Conservation (phyloP, 23 tunicate species). For the Botrylloides violaceus region DNA sequence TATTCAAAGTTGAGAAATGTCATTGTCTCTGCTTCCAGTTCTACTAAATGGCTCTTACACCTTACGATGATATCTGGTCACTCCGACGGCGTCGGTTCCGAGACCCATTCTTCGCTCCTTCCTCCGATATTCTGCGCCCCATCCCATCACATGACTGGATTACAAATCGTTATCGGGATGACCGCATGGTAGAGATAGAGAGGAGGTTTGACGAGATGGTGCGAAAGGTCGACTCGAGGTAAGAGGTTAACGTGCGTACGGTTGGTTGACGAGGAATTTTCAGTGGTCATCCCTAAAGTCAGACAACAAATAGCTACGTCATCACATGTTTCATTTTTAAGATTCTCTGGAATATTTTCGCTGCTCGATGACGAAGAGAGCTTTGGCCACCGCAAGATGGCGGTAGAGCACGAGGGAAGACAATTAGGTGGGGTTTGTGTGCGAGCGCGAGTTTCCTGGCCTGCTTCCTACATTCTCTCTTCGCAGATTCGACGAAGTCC, state of each 20-base stretch:
- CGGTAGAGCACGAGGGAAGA: conserved; percentile 44
- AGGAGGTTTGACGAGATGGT: conserved; percentile 47
- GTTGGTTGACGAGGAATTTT: too few species aligned
- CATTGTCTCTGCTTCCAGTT: too few species aligned
- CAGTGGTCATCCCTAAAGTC: too few species aligned
- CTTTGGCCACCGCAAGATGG: conserved; percentile 19
- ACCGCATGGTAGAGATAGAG: conserved; percentile 44
- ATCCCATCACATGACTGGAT: background rate
- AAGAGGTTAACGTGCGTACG: background rate
- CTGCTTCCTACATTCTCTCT: too few species aligned
- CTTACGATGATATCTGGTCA: background rate
- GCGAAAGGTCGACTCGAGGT: conserved; percentile 53
- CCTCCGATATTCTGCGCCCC: background rate
- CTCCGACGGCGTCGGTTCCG: background rate
- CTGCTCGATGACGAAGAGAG: conserved; percentile 36
- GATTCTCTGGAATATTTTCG: conserved; percentile 46
- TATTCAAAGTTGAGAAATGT: too few species aligned
- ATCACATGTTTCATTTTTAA: too few species aligned
- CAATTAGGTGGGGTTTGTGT: background rate
- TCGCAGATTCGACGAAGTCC: background rate
- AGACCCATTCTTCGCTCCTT: background rate
- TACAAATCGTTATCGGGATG: conserved; percentile 1
- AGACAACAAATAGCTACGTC: too few species aligned
- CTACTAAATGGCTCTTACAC: background rate
- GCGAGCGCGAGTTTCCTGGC: too few species aligned